A percentile compares a stretch with the other conserved stretches of the same genome.
phyloP scores from a whole-genome alignment of 2,113 vertebrate species.

The Okapia johnstoni region DNA sequence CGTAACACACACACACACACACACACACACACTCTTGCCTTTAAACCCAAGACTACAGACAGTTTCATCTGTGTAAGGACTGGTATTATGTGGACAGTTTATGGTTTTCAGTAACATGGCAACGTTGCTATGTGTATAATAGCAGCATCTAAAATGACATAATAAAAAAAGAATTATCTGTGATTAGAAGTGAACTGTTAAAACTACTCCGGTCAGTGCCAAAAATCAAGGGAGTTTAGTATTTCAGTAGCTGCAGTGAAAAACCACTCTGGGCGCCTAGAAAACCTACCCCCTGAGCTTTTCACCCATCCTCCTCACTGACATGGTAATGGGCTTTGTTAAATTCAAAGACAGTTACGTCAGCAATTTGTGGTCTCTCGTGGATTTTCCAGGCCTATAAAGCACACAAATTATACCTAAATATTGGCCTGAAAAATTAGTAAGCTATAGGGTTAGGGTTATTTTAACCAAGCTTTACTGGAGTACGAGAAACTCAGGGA shows the following conservation, averaged over 20 bases:
- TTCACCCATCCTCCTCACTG: slow-evolving; percentile 80
- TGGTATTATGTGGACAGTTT: slow-evolving; percentile 53
- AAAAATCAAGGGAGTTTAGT: slow-evolving; percentile 82
- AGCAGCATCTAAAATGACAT: slow-evolving; percentile 79
- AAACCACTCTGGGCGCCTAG: slow-evolving; percentile 82
- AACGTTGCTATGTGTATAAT: slow-evolving; percentile 75
- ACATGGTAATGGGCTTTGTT: slow-evolving; percentile 86
- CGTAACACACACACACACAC: neutral
- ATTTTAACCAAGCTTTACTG: slow-evolving; percentile 85
- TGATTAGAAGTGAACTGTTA: slow-evolving; percentile 77
- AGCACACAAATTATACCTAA: slow-evolving; percentile 87
- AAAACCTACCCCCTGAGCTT: slow-evolving; percentile 60
- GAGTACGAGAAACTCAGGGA: slow-evolving; percentile 82
- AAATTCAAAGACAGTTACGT: slow-evolving; percentile 90
- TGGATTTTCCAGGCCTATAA: slow-evolving; percentile 85
- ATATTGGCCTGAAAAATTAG: slow-evolving; percentile 88
- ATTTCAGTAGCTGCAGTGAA: slow-evolving; percentile 86
- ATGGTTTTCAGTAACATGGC: slow-evolving; percentile 63
- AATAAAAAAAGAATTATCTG: slow-evolving; percentile 83
- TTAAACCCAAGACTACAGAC: slow-evolving; percentile 46
- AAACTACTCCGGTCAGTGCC: slow-evolving; percentile 76
- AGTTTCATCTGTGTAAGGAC: slow-evolving; percentile 22
- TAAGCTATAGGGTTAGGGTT: slow-evolving; percentile 86
- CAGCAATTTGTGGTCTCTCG: slow-evolving; percentile 83
- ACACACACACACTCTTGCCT: neutral